Percentiles rank a stretch among this genome's conserved stretches.
Conservation (phyloP, 2,113 vertebrate genomes). For the Eudorcas thomsonii region DNA sequence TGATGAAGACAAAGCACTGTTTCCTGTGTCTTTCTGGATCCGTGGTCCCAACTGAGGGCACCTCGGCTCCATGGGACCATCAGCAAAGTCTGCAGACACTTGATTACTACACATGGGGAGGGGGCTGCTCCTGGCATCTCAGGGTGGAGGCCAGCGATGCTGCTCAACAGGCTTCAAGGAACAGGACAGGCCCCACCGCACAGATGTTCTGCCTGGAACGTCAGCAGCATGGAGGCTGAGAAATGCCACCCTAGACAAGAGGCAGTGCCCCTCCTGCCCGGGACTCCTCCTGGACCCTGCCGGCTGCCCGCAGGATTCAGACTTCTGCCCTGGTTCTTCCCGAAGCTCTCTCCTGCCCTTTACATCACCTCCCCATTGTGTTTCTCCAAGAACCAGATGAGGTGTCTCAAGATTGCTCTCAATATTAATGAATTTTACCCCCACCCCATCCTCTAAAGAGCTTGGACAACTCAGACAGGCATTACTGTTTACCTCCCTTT, state of each 20-base stretch:
- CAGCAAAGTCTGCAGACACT: accelerated
- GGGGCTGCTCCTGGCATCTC: accelerated
- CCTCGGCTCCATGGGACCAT: accelerated
- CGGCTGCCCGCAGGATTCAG: accelerated
- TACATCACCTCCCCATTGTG: accelerated
- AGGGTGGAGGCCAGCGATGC: accelerated
- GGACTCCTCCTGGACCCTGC: accelerated
- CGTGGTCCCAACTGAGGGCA: accelerated
- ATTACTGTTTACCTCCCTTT: neutral
- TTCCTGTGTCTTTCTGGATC: accelerated
- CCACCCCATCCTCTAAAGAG: neutral
- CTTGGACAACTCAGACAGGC: accelerated
- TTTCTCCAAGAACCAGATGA: accelerated
- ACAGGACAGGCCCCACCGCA: accelerated
- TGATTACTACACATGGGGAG: accelerated
- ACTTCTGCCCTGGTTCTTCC: accelerated
- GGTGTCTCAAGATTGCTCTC: neutral
- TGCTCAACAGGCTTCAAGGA: neutral
- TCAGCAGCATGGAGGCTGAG: accelerated
- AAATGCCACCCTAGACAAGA: too few species aligned
- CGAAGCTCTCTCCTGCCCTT: accelerated
- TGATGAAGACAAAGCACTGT: neutral
- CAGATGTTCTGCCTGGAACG: accelerated
- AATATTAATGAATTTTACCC: neutral
- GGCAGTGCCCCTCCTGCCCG: accelerated